phyloP scores from a whole-genome alignment of 2,797 vertebrate genomes.

The Gymnodraco acuticeps region DNA sequence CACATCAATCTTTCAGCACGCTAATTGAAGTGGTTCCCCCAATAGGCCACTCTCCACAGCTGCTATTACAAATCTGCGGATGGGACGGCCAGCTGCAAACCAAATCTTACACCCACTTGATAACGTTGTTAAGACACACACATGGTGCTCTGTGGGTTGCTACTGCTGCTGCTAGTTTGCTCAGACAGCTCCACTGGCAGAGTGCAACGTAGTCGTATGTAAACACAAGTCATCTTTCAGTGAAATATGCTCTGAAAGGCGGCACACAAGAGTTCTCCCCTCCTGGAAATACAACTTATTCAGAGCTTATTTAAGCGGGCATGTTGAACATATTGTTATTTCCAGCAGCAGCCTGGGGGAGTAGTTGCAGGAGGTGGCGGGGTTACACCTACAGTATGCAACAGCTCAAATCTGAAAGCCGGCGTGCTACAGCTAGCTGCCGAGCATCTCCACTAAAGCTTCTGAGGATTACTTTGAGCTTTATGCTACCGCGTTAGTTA shows the following conservation, averaged over 20 bases:
- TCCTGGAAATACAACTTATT: slow-evolving; percentile 41
- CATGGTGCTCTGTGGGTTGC: slow-evolving; percentile 59
- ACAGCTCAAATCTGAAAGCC: slow-evolving; percentile 27
- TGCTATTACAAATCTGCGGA: slow-evolving; percentile 64
- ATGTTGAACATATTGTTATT: slow-evolving; percentile 43
- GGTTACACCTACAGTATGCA: slow-evolving; percentile 43
- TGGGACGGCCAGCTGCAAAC: slow-evolving; percentile 69
- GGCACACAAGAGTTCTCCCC: slow-evolving; percentile 18
- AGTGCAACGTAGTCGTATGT: slow-evolving; percentile 57
- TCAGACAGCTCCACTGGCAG: slow-evolving; percentile 66
- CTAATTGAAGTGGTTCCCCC: slow-evolving; percentile 75
- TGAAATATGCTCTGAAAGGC: slow-evolving; percentile 48
- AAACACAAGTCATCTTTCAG: slow-evolving; percentile 75
- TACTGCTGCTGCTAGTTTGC: slow-evolving; percentile 63
- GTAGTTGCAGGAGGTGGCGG: slow-evolving; percentile 35
- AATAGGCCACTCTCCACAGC: slow-evolving; percentile 66
- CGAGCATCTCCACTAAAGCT: slow-evolving; percentile 26
- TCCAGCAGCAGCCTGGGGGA: slow-evolving; percentile 48
- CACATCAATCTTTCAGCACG: slow-evolving; percentile 74
- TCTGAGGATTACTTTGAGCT: slow-evolving; percentile 20
- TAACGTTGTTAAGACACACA: slow-evolving; percentile 65
- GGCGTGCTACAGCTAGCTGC: slow-evolving; percentile 7
- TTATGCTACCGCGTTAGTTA: slow-evolving; percentile 1
- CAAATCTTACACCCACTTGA: slow-evolving; percentile 60
- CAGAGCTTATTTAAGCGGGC: slow-evolving; percentile 49